Evolutionary conservation across 2,888 invertebrate genomes (phyloP), one percentile per base, ranked within the genome.

Genomic region (Kuschelorhynchus macadamiae): DNA sequence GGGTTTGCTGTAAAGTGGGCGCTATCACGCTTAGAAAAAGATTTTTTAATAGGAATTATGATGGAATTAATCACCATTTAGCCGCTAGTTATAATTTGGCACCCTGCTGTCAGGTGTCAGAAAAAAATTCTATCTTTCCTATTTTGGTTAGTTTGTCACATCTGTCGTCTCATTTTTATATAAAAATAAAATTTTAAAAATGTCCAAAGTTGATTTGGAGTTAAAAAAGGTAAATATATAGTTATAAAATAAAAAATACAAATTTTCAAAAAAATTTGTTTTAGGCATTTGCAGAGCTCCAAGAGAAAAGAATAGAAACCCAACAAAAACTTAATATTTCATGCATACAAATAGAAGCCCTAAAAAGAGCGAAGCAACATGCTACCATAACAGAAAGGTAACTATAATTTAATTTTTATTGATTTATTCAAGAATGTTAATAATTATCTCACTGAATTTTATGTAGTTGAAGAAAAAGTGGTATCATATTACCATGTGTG

Each of bases 221-320:
- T 77, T 84, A 47, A 84, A 84, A 76, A 83, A 82, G 78, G 84
- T 83, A 77, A 71, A 62, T 70, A 53, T 67, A 53, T 42, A 59
- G n/a, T n/a, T n/a, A 69, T n/a, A 36, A 3, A 8, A 7, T 12
- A 36, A 36, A 25, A 36, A 2, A 12, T 36, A 36, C 11, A 8
- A 7, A 7, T 36, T 3, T 12, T 36, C 4, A 36, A 7, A 3
- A 47, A 25, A 42, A 18, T 33, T 52, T 62, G 12, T 75, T 79
- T 39, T 60, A 90, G 88, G 94, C 95, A 0, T 95, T 96, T 81
- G 85, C 88, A 56, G 94, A 95, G 77, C 85, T 95, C 57, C 94
- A 95, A 80, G 86, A 89, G 9, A 94, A 94, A 84, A 91, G 92
- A 88, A 86, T 92, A 20, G 92, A 92, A 77, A 93, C 94, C 0